These are phyloP conservation scores for Pituophis catenifer DNA, from an alignment of 2,113 vertebrate species.

Conservation along the genomic window DNA sequence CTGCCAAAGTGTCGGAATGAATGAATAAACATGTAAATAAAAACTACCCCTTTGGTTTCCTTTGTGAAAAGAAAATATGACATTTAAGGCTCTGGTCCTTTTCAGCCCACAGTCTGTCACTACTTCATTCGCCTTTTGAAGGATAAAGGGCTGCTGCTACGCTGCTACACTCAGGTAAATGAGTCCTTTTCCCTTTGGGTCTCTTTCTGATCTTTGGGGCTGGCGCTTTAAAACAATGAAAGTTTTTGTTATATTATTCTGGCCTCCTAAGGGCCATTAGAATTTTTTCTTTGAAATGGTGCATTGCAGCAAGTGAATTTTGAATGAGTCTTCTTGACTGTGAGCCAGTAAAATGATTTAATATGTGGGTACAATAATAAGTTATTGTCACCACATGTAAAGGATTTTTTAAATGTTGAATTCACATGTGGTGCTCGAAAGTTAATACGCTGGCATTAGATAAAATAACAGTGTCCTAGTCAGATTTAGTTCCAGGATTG, in stretches of 20 bases:
- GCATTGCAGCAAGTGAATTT: neutral
- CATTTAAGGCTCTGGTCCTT: neutral
- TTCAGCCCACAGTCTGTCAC: conserved; percentile 86
- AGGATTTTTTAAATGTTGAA: too few species aligned
- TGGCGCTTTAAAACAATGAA: neutral
- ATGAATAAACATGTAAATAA: neutral
- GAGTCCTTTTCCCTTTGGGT: neutral
- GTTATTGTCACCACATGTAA: too few species aligned
- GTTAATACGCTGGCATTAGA: too few species aligned
- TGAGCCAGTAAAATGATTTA: neutral
- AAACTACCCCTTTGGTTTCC: neutral
- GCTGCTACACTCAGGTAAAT: conserved; percentile 88
- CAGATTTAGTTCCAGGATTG: neutral
- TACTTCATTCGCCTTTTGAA: conserved; percentile 91
- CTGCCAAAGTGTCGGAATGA: neutral
- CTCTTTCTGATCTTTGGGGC: neutral
- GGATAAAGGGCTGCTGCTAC: conserved; percentile 82
- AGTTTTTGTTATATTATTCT: neutral
- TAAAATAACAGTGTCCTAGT: neutral
- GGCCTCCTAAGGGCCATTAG: neutral
- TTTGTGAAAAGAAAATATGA: neutral
- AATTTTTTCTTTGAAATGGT: neutral
- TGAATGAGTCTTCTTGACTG: neutral
- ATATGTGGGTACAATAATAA: too few species aligned
- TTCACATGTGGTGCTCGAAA: too few species aligned